Evolutionary conservation across 2,797 vertebrate genomes (phyloP), one percentile per base, ranked within the genome.

Genomic region (Acanthurus lineatus): DNA sequence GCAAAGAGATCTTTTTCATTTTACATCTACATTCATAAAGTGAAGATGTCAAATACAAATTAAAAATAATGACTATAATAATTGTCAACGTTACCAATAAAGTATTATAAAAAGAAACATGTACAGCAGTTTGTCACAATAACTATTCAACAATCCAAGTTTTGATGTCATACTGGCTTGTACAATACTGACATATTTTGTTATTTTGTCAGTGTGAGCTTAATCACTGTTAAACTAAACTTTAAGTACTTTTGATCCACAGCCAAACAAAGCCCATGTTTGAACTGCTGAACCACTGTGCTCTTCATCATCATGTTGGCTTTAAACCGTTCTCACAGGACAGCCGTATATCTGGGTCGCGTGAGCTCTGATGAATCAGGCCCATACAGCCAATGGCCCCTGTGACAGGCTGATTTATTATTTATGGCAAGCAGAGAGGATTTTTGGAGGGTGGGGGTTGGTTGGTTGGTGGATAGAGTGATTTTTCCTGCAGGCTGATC

Each of bases 371-470:
- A 79, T 65, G 82, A 86, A 81, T 82, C 81, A 70, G 62, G 76
- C 69, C 70, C 70, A 83, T 77, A 69, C 65, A 78, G 69, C 65
- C 75, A 70, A 78, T 66, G 63, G 73, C 64, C 53, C 40, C 67
- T 5, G 11, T 73, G 69, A 68, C 15, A 38, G 57, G 20, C 20
- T 53, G 20, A 82, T 92, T 72, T 74, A 90, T 90, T 83, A 89
- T 92, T 89, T 44, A 90, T 69, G 51, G 78, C 10, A 42, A 74
- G 70, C 75, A 75, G 58, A 35, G 69, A 70, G 42, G 67, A 60
- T 84, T 83, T 86, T 38, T 57, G 53, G 28, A 69, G 53, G 59
- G 38, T 38, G 73, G 70, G 60, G 67, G 60, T 15, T 19, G 45
- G 66, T 49, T 75, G 35, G 47, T n/a, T 75, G 25, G 56, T 52